Conservation (phyloP, 2,113 vertebrate species). For the Terrapene triunguis region DNA sequence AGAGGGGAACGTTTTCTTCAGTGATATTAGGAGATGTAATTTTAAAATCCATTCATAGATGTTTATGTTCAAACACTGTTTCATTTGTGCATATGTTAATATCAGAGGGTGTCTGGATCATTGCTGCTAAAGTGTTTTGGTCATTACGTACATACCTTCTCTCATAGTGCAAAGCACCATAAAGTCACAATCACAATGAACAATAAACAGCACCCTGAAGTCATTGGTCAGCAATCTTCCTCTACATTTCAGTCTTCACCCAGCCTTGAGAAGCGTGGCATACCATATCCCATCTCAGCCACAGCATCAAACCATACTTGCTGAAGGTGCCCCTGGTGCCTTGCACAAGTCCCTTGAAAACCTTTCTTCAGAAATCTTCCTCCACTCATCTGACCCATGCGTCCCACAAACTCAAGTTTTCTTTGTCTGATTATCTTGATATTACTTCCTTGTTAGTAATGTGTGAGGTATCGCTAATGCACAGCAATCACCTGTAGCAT, state of each 20-base stretch:
- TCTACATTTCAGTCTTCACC: background rate
- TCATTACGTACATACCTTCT: background rate
- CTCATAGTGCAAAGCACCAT: background rate
- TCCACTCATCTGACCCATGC: background rate
- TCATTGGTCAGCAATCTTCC: background rate
- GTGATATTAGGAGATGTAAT: background rate
- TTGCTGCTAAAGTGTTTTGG: background rate
- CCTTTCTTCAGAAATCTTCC: background rate
- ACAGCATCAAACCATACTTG: background rate
- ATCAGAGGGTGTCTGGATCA: accelerated
- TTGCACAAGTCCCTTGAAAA: background rate
- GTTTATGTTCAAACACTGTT: background rate
- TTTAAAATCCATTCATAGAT: accelerated
- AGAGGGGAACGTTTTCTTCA: accelerated
- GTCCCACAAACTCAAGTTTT: background rate
- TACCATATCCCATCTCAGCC: background rate
- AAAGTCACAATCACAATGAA: background rate
- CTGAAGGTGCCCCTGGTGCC: background rate
- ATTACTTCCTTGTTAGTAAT: background rate
- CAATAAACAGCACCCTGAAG: background rate
- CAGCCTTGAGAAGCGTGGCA: background rate
- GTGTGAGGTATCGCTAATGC: background rate
- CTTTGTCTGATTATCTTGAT: background rate
- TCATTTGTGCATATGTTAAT: background rate
- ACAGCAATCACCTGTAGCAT: background rate